Conservation (phyloP, 2,113 vertebrate species). For the Odontesthes bonariensis region DNA sequence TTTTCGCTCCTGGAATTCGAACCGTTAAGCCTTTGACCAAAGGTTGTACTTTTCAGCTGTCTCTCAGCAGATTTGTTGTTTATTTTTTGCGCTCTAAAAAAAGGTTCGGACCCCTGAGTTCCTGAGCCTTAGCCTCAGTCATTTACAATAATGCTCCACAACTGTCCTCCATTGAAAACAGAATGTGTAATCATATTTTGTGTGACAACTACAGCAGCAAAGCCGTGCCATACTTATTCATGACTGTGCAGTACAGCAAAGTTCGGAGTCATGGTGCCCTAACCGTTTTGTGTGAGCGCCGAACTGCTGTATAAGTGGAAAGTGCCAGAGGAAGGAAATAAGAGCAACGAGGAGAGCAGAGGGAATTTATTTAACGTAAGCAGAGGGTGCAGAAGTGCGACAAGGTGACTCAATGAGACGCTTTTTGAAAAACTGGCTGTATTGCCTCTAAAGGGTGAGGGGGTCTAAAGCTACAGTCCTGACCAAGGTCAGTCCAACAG, state of each 20-base stretch:
- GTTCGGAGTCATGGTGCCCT: constrained; percentile 35
- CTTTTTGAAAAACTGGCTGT: constrained; percentile 20
- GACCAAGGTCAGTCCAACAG: constrained; percentile 22
- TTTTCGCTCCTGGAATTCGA: too few species aligned
- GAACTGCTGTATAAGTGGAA: constrained; percentile 29
- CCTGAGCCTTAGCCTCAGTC: too few species aligned
- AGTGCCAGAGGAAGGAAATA: constrained; percentile 9
- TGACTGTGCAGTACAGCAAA: constrained; percentile 23
- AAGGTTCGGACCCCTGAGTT: too few species aligned
- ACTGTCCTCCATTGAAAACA: not conserved
- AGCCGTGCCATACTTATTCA: constrained; percentile 2
- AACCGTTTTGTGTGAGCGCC: constrained; percentile 11
- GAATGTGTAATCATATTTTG: constrained; percentile 10
- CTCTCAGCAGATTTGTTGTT: too few species aligned
- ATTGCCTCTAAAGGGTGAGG: constrained; percentile 1
- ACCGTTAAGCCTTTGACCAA: too few species aligned
- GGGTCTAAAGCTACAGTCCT: constrained; percentile 1
- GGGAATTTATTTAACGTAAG: constrained; percentile 23
- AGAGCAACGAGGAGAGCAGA: not conserved
- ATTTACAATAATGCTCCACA: not conserved
- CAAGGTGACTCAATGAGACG: constrained; percentile 23
- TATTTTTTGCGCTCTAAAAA: too few species aligned
- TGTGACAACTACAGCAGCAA: constrained; percentile 15
- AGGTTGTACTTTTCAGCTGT: too few species aligned
- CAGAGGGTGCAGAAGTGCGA: constrained; percentile 10